A percentile compares a stretch with the other conserved stretches of the same genome.
Evolutionary conservation across 2,113 vertebrate genomes (phyloP).

Genomic region (Nyctereutes procyonoides): DNA sequence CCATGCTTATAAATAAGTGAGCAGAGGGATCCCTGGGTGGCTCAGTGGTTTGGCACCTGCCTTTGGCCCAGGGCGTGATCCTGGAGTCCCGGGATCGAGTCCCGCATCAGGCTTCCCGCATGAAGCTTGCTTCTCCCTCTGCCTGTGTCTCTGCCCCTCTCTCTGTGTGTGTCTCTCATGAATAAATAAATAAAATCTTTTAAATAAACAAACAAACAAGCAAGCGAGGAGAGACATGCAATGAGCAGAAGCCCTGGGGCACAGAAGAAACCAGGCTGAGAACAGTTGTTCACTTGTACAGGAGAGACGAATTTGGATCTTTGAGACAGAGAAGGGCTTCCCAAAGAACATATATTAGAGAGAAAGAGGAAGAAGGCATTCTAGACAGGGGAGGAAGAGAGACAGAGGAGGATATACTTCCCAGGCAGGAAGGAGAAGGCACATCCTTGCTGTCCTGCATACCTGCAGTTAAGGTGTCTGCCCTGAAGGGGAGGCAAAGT

Average conservation of each 20-base stretch:
- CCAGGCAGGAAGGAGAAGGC: not conserved
- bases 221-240: too few relatives aligned
- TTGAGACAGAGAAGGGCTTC: not conserved
- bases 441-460: fast-evolving
- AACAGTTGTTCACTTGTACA: not conserved
- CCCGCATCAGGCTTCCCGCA: too few relatives aligned
- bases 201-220: too few relatives aligned
- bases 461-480: fast-evolving
- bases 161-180: too few relatives aligned
- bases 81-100: too few relatives aligned
- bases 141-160: too few relatives aligned
- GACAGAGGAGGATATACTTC: fast-evolving
- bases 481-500: not conserved
- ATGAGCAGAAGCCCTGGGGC: not conserved
- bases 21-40: too few relatives aligned
- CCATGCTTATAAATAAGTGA: not conserved
- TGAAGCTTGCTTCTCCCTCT: too few relatives aligned
- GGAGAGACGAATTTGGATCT: not conserved
- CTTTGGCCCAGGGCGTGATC: too few relatives aligned
- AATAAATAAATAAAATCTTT: too few relatives aligned
- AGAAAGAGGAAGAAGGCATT: too few relatives aligned
- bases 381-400: not conserved
- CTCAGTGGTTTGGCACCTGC: too few relatives aligned
- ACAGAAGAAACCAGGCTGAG: not conserved
- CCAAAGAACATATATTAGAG: not conserved